Base-by-base conservation (phyloP, 92 coral and sea anemone genomes). In the Porites evermanni region DNA sequence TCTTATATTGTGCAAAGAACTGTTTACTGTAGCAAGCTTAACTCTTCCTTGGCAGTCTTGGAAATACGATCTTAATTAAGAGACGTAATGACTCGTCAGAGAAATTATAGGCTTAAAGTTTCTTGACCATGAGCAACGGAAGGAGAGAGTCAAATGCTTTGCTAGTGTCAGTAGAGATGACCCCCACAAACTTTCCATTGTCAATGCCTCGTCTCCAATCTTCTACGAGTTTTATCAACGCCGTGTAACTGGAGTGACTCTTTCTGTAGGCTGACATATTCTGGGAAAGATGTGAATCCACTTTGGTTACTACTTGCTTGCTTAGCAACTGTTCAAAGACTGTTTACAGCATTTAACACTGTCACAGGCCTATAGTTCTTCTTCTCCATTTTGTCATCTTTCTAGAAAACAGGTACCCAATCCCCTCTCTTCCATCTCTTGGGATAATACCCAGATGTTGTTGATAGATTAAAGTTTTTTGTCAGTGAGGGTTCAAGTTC, bases 51-150 rank as follows among this genome's bases (percentile, higher is more conserved):
- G 19, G 11, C 75, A 53, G 70, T 78, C 86, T n/a, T 29, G 54
- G 26, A 78, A 85, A 63, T 78, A 85, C 11, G 87, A 85, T 61
- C 72, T 47, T 32, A 85, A 20, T 47, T 32, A 85, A 20, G 47
- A 85, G 86, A 38, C 24, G 50, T 63, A 78, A 61, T 26, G 74
- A 26, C 54, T 51, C 23, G 51, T 60, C 86, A 59, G 59, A 79
- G 64, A 85, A 26, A 63, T 70, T 70, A 77, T 84, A 84, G 53
- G 89, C 89, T 77, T 60, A 51, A 9, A 85, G 75, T 64, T 85
- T 85, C 68, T 17, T 56, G 54, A 79, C 56, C 60, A 64, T 77
- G 14, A 64, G 75, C 64, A 12, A 47, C 8, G 8, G 89, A 50
- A 29, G 68, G 21, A 85, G 38, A 67, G 26, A 58, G 61, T 76